phyloP scores from a whole-genome alignment of 2,113 vertebrate genomes.

The Nettapus auritus region DNA sequence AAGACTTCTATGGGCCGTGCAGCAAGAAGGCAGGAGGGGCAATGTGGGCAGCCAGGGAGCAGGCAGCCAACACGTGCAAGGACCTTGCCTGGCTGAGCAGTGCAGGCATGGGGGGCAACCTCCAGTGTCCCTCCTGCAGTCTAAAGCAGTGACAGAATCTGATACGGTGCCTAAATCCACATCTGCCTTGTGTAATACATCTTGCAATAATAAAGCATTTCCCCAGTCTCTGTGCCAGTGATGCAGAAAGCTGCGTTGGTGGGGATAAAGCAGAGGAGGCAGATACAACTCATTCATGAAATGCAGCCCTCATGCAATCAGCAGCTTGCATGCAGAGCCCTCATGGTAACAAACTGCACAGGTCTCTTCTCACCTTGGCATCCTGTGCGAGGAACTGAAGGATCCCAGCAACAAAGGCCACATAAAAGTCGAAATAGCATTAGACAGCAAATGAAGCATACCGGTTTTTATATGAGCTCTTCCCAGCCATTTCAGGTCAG shows the following conservation, averaged over 20 bases:
- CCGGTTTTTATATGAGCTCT: neutral
- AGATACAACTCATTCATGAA: neutral
- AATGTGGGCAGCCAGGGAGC: neutral
- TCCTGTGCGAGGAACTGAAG: neutral
- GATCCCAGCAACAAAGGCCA: neutral
- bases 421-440: neutral
- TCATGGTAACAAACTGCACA: neutral
- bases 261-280: neutral
- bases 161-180: neutral
- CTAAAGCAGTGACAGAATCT: neutral
- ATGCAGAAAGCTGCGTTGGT: neutral
- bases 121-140: neutral
- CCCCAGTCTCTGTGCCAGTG: neutral
- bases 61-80: neutral
- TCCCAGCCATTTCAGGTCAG: neutral
- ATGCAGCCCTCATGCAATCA: neutral
- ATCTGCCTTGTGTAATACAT: neutral
- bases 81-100: neutral
- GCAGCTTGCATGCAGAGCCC: too few species aligned
- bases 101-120: neutral
- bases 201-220: neutral
- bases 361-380: neutral
- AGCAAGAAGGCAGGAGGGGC: neutral
- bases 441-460: neutral
- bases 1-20: neutral